Percentiles rank a stretch among this genome's conserved stretches.
These are phyloP conservation scores for Grantiella picta DNA, from an alignment of 2,113 vertebrate species.

Conservation along the genomic window DNA sequence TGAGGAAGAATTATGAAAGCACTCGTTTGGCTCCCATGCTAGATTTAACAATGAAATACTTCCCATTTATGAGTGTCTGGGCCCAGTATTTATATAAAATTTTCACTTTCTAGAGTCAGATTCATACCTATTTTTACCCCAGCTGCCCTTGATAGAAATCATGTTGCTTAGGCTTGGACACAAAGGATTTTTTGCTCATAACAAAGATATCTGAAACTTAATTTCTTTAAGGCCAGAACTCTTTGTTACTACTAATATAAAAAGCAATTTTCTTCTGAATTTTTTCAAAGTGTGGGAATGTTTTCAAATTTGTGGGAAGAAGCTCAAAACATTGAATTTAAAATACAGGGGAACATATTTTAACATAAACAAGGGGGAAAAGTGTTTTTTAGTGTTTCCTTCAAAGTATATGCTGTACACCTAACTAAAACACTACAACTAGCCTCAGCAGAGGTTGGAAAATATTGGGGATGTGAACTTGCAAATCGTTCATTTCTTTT, in stretches of 20 bases:
- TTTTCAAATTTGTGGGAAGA: neutral
- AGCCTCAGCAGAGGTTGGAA: neutral
- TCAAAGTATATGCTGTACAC: neutral
- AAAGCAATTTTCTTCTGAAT: neutral
- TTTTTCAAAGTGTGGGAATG: neutral
- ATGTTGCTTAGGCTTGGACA: neutral
- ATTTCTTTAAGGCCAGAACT: neutral
- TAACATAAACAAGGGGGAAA: neutral
- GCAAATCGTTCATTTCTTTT: rapidly evolving
- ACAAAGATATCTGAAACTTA: neutral
- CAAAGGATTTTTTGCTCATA: rapidly evolving
- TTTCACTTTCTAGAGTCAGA: neutral
- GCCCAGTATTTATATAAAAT: neutral
- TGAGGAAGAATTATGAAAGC: neutral
- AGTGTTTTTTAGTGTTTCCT: neutral
- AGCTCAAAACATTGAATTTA: neutral
- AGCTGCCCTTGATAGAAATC: neutral
- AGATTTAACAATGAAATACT: neutral
- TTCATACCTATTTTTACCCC: neutral
- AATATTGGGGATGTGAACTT: neutral
- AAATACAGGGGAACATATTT: neutral
- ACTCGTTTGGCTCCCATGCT: neutral
- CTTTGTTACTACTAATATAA: neutral
- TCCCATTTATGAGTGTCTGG: neutral
- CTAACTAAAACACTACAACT: neutral